Base-by-base conservation (phyloP, 2,888 invertebrate genomes). In the Apodemia mormo region DNA sequence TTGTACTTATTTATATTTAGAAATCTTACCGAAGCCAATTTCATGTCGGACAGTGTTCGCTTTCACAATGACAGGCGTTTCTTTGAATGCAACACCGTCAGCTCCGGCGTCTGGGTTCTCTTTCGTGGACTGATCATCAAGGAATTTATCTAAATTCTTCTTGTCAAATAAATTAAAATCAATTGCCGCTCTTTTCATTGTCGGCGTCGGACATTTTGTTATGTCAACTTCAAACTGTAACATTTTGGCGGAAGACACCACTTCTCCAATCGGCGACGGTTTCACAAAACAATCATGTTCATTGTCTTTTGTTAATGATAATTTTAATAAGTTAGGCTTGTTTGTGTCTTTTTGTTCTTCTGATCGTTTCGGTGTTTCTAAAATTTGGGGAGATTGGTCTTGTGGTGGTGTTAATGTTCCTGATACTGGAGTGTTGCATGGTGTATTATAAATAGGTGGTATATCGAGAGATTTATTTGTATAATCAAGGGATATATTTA, bases 201-300 rank as follows among this genome's bases (percentile, higher is more conserved):
- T 92, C 2, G 92, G 92, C 14, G 93, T 92, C 5, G 89, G 80
- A 71, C 87, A 88, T 14, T 77, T 80, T 2, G 86, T 78, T 65
- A 78, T 68, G 66, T 89, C 87, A 29, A 92, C 76, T 81, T 91
- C 89, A 33, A 88, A 93, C 82, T 92, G 92, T 67, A 93, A 78
- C 91, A 92, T 92, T 82, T 80, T 87, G 29, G 93, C 93, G 9
- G 93, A 92, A 54, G 92, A 92, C 90, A 92, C 91, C 30, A 88
- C 73, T 65, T 91, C 93, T 29, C 78, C 72, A 0, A 90, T 79
- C 2, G 91, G 90, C 33, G 92, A 90, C 1, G 93, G 92, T 67
- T 85, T 92, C 0, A 88, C 85, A 72, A 92, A 93, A 52, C 76
- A 71, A 76, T 91, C 88, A 67, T 10, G 3, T 58, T 89, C 86